These are phyloP conservation scores for Eristalis intricaria DNA, from an alignment of 2,888 invertebrate genomes.

Conservation along the genomic window DNA sequence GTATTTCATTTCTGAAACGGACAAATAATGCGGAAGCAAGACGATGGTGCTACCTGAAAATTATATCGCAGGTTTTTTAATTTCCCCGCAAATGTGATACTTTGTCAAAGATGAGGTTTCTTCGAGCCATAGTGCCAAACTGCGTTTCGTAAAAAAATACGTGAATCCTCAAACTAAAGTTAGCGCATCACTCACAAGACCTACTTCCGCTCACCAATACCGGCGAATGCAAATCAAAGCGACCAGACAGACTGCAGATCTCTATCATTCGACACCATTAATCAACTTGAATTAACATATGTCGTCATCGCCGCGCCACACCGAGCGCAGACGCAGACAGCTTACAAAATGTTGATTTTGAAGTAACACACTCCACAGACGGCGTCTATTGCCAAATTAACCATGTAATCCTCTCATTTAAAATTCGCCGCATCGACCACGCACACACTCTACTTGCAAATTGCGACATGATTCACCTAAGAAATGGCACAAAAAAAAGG, in stretches of 20 bases:
- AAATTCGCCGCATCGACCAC: not conserved
- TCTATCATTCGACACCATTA: not conserved
- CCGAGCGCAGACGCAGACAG: not conserved
- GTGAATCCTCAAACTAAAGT: not conserved
- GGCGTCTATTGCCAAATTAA: not conserved
- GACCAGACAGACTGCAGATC: not conserved
- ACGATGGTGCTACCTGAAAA: too few relatives aligned
- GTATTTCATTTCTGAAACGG: too few relatives aligned
- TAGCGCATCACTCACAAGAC: not conserved
- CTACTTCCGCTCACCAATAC: not conserved
- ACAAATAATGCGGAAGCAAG: too few relatives aligned
- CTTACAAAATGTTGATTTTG: not conserved
- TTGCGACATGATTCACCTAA: conserved; percentile 11
- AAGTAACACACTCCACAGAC: not conserved
- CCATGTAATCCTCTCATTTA: not conserved
- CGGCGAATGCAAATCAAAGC: not conserved
- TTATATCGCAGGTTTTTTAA: too few relatives aligned
- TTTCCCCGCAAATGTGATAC: too few relatives aligned
- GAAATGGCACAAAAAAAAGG: not conserved
- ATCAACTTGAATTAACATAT: not conserved
- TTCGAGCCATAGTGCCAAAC: too few relatives aligned
- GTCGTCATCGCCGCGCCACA: not conserved
- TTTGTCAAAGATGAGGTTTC: too few relatives aligned
- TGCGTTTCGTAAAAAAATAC: too few relatives aligned
- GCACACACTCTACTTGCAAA: conserved; percentile 12